Conservation (phyloP, 2,888 invertebrate species). For the Caradrina kadenii region DNA sequence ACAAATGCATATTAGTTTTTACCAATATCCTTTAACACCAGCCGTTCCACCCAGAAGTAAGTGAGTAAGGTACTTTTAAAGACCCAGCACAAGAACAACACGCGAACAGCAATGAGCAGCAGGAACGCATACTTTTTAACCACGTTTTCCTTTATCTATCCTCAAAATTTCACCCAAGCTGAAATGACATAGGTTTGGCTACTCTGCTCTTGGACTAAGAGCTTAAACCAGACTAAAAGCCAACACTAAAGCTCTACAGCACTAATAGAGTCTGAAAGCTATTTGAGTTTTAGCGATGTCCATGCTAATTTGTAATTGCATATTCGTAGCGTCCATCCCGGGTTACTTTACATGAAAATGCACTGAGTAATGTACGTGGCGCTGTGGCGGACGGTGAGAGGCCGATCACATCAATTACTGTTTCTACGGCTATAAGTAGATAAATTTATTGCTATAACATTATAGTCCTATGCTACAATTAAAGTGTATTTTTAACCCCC, state of each 20-base stretch:
- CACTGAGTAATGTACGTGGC: background rate
- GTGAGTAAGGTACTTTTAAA: too few species aligned
- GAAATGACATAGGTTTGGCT: too few species aligned
- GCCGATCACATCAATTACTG: background rate
- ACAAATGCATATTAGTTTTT: too few species aligned
- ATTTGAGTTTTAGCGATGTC: constrained; percentile 7
- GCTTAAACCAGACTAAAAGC: background rate
- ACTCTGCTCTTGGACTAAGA: background rate
- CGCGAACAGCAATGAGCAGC: too few species aligned
- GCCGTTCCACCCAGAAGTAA: too few species aligned
- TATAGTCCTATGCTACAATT: too few species aligned
- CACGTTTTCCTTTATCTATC: too few species aligned
- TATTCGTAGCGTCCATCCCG: constrained; percentile 17
- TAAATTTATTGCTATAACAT: background rate
- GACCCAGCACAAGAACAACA: too few species aligned
- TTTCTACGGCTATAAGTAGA: background rate
- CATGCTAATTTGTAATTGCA: constrained; percentile 24
- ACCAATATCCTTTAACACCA: too few species aligned
- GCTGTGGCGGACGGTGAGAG: background rate
- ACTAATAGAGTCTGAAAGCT: constrained; percentile 21
- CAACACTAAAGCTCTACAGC: constrained; percentile 1
- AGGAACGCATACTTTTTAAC: too few species aligned
- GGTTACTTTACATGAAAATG: constrained; percentile 31
- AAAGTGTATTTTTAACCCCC: too few species aligned
- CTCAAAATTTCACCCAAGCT: too few species aligned